Base-by-base conservation (phyloP, 35 echinoderm and acorn worm species). In the Holothuria glaberrima region DNA sequence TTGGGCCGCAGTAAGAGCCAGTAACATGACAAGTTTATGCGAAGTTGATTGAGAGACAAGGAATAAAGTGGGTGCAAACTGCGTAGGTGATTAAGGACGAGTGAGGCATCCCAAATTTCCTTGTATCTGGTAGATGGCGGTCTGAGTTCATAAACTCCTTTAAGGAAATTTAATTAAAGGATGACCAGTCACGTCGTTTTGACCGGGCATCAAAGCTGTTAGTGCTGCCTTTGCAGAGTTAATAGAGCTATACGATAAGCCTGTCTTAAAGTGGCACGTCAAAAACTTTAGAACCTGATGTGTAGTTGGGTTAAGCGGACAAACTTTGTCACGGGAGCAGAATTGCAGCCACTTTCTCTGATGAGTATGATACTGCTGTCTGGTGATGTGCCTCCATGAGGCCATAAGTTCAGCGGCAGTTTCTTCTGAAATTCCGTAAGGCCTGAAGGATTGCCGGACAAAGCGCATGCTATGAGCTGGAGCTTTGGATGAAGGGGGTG, bases 231-330 rank as follows among this genome's bases (percentile, higher is more conserved):
- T 41, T 41, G 36, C 36, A 41, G 36, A 41, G 36, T 41, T 41
- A 7, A 41, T 41, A 41, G 7, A 41, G 7, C 36, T 41, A 41
- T 41, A 41, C 2, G 36, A 41, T 41, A 41, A 41, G 36, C 36
- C 2, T 41, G 36, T 41, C 36, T 41, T 41, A 41, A 41, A 41
- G 36, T 4, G 36, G 36, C 7, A 41, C 36, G 36, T 71, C 27
- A 89, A 33, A 52, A 89, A 87, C 9, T 87, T 48, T 41, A 87
- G 84, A 12, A 87, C 83, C 9, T 87, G 59, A 28, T 87, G 26
- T 45, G 48, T 41, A 74, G 60, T 44, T 50, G 86, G 63, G 34
- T 68, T 64, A 16, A 74, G 5, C 21, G 22, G 21, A 69, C 31
- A 29, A 74, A 88, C 65, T 88, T 89, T 75, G 35, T 69, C 6